These are phyloP conservation scores for Loxodonta africana DNA, from an alignment of 2,113 vertebrate genomes.

Conservation along the genomic window DNA sequence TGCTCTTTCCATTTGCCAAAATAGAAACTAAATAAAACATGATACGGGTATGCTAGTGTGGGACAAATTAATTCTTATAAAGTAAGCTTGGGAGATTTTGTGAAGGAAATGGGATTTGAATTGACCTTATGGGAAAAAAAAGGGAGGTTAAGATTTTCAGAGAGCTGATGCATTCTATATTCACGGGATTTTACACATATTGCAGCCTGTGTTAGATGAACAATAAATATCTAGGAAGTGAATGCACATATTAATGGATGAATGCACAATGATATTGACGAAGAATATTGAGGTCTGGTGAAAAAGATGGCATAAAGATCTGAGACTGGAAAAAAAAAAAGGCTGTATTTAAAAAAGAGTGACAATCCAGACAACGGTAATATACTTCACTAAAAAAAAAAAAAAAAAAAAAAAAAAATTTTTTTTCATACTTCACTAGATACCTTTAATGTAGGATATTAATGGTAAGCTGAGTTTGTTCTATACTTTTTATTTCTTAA, in stretches of 20 bases:
- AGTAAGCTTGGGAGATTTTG: not conserved
- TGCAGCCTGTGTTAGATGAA: not conserved
- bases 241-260: not conserved
- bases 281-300: not conserved
- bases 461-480: not conserved
- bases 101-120: constrained; percentile 9
- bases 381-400: not conserved
- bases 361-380: not conserved
- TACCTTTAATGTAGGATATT: not conserved
- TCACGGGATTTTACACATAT: not conserved
- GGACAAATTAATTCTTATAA: not conserved
- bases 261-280: not conserved
- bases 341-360: not conserved
- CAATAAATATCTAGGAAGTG: not conserved
- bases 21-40: not conserved
- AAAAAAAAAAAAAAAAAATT: too few species aligned
- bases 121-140: not conserved
- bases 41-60: not conserved
- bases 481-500: not conserved
- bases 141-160: not conserved
- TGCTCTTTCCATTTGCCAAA: not conserved
- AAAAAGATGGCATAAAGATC: not conserved
- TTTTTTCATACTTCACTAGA: not conserved
- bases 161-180: not conserved
- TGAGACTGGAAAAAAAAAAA: not conserved